Percentiles rank a stretch among this genome's conserved stretches.
Evolutionary conservation across 2,113 vertebrate genomes (phyloP).

Genomic region (Psophia crepitans): DNA sequence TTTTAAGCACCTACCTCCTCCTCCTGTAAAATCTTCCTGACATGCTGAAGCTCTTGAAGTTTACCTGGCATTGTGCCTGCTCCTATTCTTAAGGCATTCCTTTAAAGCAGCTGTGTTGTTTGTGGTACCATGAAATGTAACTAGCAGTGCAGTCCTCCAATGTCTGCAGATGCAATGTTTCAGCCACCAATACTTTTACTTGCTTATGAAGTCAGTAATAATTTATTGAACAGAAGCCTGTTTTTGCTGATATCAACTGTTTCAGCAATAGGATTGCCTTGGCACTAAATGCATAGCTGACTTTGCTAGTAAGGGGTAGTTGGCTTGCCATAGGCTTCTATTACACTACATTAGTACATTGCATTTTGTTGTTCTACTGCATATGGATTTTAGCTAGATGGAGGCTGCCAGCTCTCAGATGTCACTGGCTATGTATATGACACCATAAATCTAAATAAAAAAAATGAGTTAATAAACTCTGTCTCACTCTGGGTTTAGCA

Average conservation of each 20-base stretch:
- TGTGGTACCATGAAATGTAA: background rate
- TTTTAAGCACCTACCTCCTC: background rate
- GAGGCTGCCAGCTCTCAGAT: background rate
- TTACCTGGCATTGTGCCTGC: background rate
- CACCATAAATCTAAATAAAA: background rate
- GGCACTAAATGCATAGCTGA: background rate
- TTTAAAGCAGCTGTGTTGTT: background rate
- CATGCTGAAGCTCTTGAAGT: background rate
- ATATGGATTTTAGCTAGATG: background rate
- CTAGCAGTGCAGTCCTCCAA: too few species aligned
- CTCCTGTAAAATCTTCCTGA: background rate
- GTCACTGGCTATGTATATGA: background rate
- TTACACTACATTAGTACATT: background rate
- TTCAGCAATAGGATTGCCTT: background rate
- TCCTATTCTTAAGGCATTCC: too few species aligned
- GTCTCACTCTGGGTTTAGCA: background rate
- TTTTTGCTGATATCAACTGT: background rate
- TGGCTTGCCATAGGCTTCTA: background rate
- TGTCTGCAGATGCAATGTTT: background rate
- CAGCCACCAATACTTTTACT: background rate
- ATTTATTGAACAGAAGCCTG: background rate
- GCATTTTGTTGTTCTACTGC: background rate
- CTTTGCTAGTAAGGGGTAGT: background rate
- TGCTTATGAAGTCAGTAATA: background rate
- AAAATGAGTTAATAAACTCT: background rate